Percentiles rank a stretch among this genome's conserved stretches.
Evolutionary conservation across 2,888 invertebrate species (phyloP).

Genomic region (Keiferia lycopersicella): DNA sequence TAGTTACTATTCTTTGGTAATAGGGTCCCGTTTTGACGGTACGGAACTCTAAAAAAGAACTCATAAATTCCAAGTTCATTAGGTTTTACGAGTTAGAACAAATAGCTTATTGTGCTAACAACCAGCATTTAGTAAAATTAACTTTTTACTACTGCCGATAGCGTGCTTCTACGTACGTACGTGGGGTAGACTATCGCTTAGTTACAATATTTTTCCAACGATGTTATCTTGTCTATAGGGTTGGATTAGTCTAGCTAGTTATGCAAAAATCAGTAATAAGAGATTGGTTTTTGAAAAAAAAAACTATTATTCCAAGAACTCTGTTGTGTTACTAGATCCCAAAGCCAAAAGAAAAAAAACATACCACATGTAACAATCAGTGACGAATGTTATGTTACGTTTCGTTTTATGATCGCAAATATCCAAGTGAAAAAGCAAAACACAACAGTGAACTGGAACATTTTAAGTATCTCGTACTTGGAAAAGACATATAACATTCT

Average conservation of each 20-base stretch:
- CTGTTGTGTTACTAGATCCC: too few relatives aligned
- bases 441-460: too few relatives aligned
- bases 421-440: too few relatives aligned
- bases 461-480: not conserved
- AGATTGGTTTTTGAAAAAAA: too few relatives aligned
- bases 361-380: too few relatives aligned
- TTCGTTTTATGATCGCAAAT: too few relatives aligned
- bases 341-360: too few relatives aligned
- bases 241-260: conserved; percentile 28
- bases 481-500: not conserved
- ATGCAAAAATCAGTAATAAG: too few relatives aligned
- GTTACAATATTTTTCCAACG: conserved; percentile 46
- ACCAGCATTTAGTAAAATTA: conserved; percentile 42
- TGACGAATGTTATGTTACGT: too few relatives aligned
- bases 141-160: conserved; percentile 47
- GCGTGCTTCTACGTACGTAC: conserved; percentile 34
- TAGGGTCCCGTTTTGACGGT: too few relatives aligned
- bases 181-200: conserved; percentile 26
- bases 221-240: conserved; percentile 41
- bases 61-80: conserved; percentile 13
- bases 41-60: not conserved
- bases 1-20: too few relatives aligned
- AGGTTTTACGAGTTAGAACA: conserved; percentile 15
- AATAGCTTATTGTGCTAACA: conserved; percentile 29
- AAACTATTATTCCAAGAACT: too few relatives aligned